Conservation (phyloP, 1,140 invertebrate genomes). For the Arctopsyche grandis region DNA sequence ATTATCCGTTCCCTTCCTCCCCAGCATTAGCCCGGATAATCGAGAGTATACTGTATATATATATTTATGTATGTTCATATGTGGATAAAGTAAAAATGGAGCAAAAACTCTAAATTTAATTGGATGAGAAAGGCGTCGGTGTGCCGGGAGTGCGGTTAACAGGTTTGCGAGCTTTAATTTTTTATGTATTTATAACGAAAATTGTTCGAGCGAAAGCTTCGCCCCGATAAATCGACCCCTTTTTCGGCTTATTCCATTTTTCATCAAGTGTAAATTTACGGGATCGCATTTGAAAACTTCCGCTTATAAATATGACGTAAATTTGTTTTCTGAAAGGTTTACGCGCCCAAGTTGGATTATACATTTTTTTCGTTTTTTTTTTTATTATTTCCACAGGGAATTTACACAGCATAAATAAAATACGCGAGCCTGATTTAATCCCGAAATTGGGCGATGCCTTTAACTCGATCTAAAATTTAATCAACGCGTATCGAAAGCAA, state of each 20-base stretch:
- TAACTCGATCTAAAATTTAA: background rate
- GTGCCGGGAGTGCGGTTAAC: too few species aligned
- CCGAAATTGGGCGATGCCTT: background rate
- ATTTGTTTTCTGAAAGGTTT: slow-evolving; percentile 27
- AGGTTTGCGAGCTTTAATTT: background rate
- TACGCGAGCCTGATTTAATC: background rate
- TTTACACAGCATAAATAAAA: background rate
- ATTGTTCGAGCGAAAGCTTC: slow-evolving; percentile 9
- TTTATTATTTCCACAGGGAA: background rate
- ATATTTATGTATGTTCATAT: too few species aligned
- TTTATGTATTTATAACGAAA: slow-evolving; percentile 9
- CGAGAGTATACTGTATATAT: too few species aligned
- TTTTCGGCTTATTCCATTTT: slow-evolving; percentile 15
- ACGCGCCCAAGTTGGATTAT: slow-evolving; percentile 16
- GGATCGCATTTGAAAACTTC: slow-evolving; percentile 18
- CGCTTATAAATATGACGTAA: slow-evolving; percentile 13
- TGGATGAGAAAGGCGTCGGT: too few species aligned
- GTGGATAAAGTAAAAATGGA: too few species aligned
- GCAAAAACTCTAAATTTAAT: too few species aligned
- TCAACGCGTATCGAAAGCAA: background rate
- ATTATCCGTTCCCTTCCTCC: too few species aligned
- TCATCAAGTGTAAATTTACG: slow-evolving; percentile 23
- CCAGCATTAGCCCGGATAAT: too few species aligned
- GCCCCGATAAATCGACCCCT: background rate
- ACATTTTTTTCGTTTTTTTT: background rate